phyloP scores from a whole-genome alignment of 2,888 invertebrate species.

The Ferdinandea cuprea region DNA sequence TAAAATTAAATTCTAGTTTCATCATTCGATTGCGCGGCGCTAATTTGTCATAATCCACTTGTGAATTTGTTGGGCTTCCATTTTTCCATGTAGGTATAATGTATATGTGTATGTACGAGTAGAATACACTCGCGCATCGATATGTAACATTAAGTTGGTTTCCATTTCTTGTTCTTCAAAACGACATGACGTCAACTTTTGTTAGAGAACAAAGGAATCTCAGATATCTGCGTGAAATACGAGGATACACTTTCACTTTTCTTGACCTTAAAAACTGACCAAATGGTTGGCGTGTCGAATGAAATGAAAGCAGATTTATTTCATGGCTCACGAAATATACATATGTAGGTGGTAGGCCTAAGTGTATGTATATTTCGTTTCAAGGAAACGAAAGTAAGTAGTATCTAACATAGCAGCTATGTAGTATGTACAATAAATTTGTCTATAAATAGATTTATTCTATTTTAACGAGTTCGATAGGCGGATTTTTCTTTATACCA shows the following conservation, averaged over 20 bases:
- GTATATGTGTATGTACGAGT: constrained; percentile 4
- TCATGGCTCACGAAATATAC: constrained; percentile 9
- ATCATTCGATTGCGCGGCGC: constrained; percentile 13
- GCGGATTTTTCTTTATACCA: not conserved
- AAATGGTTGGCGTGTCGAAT: constrained; percentile 1
- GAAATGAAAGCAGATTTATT: constrained; percentile 8
- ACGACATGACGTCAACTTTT: constrained; percentile 43
- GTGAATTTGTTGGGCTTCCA: constrained; percentile 47
- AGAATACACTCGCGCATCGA: constrained; percentile 1
- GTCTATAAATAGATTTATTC: constrained; percentile 12
- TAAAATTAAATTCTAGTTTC: constrained; percentile 3
- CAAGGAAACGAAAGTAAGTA: no score
- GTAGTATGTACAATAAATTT: no score
- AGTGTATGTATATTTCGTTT: no score
- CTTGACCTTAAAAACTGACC: constrained; percentile 45
- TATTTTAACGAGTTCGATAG: constrained; percentile 12
- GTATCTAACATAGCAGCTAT: no score
- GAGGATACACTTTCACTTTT: constrained; percentile 52
- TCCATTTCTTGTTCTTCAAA: not conserved
- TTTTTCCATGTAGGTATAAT: no score
- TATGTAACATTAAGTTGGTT: not conserved
- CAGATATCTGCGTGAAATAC: constrained; percentile 15
- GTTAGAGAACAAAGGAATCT: constrained; percentile 21
- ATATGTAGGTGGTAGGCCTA: no score
- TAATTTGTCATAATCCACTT: constrained; percentile 56